Evolutionary conservation across 2,113 vertebrate genomes (phyloP).

Genomic region (Salvator merianae): DNA sequence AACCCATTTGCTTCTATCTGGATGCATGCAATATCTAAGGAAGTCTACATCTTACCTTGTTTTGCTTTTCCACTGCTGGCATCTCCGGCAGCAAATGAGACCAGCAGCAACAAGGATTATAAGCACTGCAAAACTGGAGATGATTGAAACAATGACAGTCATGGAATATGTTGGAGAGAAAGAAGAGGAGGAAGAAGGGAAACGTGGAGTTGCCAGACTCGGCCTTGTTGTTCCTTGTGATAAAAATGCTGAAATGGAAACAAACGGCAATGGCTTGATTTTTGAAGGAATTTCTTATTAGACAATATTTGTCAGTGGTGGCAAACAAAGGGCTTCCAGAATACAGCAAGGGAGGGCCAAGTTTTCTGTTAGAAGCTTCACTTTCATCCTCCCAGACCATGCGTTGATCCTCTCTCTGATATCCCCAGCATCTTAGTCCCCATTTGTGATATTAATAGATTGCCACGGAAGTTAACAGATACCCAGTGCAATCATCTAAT

Average conservation of each 20-base stretch:
- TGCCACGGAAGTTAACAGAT: background rate
- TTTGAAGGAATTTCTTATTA: background rate
- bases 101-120: conserved; percentile 77
- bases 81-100: conserved; percentile 81
- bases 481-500: background rate
- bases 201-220: conserved; percentile 66
- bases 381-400: too few relatives aligned
- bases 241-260: conserved; percentile 66
- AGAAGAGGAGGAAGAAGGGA: conserved; percentile 48
- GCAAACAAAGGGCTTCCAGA: too few relatives aligned
- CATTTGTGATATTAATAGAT: background rate
- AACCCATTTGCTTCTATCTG: too few relatives aligned
- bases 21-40: too few relatives aligned
- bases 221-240: conserved; percentile 72
- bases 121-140: conserved; percentile 80
- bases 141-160: conserved; percentile 88
- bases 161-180: conserved; percentile 88
- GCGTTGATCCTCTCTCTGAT: too few relatives aligned
- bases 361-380: too few relatives aligned
- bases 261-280: conserved; percentile 27
- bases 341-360: too few relatives aligned
- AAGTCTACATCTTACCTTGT: conserved; percentile 55
- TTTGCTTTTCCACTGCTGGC: conserved; percentile 85
- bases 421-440: background rate
- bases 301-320: too few relatives aligned